Evolutionary conservation across 2,113 vertebrate genomes (phyloP), one percentile per base, ranked within the genome.

Genomic region (Pantherophis guttatus): DNA sequence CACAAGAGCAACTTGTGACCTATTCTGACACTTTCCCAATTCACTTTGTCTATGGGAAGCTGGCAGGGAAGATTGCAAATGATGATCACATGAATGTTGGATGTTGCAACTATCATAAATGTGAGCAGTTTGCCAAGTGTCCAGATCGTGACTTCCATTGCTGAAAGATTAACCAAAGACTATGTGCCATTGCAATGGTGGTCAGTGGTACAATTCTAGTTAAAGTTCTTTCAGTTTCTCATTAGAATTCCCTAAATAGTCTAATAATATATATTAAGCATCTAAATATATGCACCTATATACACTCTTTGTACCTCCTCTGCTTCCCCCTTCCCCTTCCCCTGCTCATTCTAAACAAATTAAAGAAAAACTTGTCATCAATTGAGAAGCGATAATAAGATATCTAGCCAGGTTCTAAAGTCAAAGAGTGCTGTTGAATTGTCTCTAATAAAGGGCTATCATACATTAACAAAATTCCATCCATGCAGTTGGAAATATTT

Each of bases 181-280:
- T 70, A n/a, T 12, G 17, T 33, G 15, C 2, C 39, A 81, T 86
- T 96, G 50, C 17, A 86, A 26, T 75, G 11, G 17, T 94, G 91
- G 7, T 53, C 92, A 48, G 15, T 81, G 91, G 5, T 57, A 54
- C 93, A 93, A 50, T 91, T 94, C 91, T 94, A 52, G 89, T 92
- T 93, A 94, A 95, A 96, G 21, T 39, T 93, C 94, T 96, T n/a
- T 0, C 92, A 94, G 4, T 9, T 94, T 90, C 94, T 94, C 2
- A 62, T 89, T 94, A 92, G 10, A 95, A 93, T 33, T 10, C 0
- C 50, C 7, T 87, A 95, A 58, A 75, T 57, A 88, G 3, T n/a
- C 48, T 0, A 93, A 1, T 5, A 81, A 19, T 81, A 54, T 53
- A 55, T 26, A 91, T 8, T 90, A 94, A 94, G 92, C 12, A 93